These are phyloP conservation scores for Paramormyrops kingsleyae DNA, from an alignment of 2,113 vertebrate genomes.

Conservation along the genomic window DNA sequence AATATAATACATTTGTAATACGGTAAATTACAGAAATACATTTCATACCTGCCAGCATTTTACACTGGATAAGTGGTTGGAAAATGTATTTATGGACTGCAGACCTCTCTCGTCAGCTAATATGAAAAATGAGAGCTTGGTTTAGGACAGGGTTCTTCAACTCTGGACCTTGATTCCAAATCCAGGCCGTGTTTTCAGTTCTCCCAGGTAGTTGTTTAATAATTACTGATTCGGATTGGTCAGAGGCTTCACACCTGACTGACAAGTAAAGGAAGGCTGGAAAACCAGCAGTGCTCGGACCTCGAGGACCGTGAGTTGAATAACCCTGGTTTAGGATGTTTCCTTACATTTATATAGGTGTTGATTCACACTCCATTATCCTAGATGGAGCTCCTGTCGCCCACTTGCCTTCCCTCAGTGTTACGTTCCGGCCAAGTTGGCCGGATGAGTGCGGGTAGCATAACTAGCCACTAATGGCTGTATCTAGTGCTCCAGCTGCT, in stretches of 20 bases:
- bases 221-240: too few relatives aligned
- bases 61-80: neutral
- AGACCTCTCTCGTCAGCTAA: constrained; percentile 24
- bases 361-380: constrained; percentile 53
- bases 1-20: neutral
- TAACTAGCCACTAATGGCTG: constrained; percentile 66
- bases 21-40: neutral
- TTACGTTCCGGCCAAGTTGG: constrained; percentile 50
- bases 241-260: too few relatives aligned
- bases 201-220: too few relatives aligned
- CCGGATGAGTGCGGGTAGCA: constrained; percentile 51
- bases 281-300: too few relatives aligned
- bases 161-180: too few relatives aligned
- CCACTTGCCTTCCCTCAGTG: constrained; percentile 48
- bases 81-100: neutral
- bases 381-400: constrained; percentile 47
- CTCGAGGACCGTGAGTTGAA: too few relatives aligned
- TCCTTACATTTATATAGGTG: constrained; percentile 56
- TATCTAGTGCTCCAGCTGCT: neutral
- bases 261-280: too few relatives aligned
- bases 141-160: too few relatives aligned
- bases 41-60: neutral
- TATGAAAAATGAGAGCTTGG: constrained; percentile 44
- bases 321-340: constrained; percentile 54
- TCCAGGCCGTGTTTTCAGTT: too few relatives aligned